phyloP scores from a whole-genome alignment of 2,797 vertebrate species.

The Perodicticus potto region DNA sequence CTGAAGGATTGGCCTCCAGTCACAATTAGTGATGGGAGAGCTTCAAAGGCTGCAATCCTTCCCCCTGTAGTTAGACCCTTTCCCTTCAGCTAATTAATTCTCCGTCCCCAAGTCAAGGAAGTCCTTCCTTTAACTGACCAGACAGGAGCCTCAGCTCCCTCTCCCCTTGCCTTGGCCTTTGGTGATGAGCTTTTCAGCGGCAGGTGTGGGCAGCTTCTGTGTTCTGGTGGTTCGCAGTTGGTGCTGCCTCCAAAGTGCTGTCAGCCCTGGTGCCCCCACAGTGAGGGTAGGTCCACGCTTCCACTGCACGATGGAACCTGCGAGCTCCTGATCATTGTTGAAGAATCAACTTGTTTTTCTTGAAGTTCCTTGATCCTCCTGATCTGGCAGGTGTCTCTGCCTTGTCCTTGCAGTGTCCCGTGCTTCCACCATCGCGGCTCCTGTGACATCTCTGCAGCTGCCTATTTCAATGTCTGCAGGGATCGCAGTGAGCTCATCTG shows the following conservation, averaged over 20 bases:
- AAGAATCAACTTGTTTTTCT: neutral
- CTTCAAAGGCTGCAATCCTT: neutral
- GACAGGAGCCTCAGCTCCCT: slow-evolving; percentile 2
- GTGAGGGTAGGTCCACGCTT: neutral
- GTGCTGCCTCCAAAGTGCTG: neutral
- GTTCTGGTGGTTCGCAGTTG: neutral
- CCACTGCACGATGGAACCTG: neutral
- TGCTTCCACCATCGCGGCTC: neutral
- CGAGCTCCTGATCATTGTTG: neutral
- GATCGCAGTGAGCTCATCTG: neutral
- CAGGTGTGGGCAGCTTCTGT: neutral
- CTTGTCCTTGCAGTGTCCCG: neutral
- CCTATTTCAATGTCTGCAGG: slow-evolving; percentile 28
- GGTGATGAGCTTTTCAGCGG: slow-evolving; percentile 31
- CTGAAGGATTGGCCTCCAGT: slow-evolving; percentile 30
- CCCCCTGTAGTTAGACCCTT: slow-evolving; percentile 13
- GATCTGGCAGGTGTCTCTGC: neutral
- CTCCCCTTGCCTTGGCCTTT: slow-evolving; percentile 54
- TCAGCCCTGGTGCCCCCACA: neutral
- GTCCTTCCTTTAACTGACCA: slow-evolving; percentile 44
- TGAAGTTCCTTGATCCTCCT: neutral
- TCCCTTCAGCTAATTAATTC: slow-evolving; percentile 31
- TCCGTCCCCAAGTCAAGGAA: neutral
- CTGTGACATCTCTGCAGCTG: neutral
- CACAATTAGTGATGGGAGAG: slow-evolving; percentile 18